Evolutionary conservation across 2,113 vertebrate species (phyloP).

Genomic region (Catharus bicknelli): DNA sequence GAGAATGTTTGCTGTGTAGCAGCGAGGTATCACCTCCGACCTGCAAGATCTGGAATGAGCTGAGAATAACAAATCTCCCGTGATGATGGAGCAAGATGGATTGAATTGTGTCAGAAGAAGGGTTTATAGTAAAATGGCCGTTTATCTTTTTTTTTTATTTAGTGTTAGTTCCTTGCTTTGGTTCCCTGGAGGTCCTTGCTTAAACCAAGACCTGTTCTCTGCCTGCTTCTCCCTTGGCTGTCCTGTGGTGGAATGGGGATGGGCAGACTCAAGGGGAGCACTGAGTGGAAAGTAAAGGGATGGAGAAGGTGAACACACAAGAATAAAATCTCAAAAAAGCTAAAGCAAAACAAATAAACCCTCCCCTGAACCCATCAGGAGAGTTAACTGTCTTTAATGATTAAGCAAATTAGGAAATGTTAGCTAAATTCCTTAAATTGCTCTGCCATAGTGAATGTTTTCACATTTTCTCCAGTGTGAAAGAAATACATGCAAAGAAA

Average conservation of each 20-base stretch:
- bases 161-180: neutral
- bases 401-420: neutral
- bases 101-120: neutral
- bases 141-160: neutral
- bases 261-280: neutral
- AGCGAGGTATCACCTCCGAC: fast-evolving
- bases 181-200: neutral
- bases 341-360: neutral
- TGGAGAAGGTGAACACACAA: neutral
- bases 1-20: neutral
- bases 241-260: fast-evolving
- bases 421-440: neutral
- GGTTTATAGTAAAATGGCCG: neutral
- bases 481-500: neutral
- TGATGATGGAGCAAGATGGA: neutral
- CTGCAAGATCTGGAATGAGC: neutral
- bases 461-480: neutral
- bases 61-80: neutral
- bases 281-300: neutral
- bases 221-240: neutral
- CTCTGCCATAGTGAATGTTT: neutral
- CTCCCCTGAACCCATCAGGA: neutral
- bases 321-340: neutral
- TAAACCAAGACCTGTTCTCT: neutral
- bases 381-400: neutral